Percentiles rank a stretch among this genome's conserved stretches.
phyloP scores from a whole-genome alignment of 2,888 invertebrate genomes.

The Chouioia cunea region DNA sequence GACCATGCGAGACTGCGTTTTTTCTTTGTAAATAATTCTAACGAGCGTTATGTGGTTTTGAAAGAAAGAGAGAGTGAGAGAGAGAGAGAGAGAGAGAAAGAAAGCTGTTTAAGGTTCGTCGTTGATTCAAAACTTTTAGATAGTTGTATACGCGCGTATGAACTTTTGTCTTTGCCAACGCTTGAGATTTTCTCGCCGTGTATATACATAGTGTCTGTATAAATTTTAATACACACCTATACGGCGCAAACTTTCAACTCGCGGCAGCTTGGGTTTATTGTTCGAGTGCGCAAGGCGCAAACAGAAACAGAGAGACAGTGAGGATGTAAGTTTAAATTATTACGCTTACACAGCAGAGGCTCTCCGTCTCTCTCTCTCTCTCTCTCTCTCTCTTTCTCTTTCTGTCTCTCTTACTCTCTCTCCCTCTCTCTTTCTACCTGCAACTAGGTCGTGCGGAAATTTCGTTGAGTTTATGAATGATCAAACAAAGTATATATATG shows the following conservation, averaged over 20 bases:
- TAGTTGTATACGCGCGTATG: conserved; percentile 7
- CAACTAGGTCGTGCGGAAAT: background rate
- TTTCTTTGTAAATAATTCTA: conserved; percentile 40
- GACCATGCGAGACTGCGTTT: conserved; percentile 27
- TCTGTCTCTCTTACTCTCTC: no score
- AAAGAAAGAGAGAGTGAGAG: conserved; percentile 2
- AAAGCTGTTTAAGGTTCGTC: conserved; percentile 22
- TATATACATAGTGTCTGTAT: background rate
- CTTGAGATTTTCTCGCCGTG: conserved; percentile 33
- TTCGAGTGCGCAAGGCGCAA: background rate
- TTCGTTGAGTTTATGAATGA: conserved; percentile 15
- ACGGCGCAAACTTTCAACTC: background rate
- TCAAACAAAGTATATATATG: background rate
- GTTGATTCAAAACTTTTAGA: conserved; percentile 25
- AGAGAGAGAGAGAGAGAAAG: no score
- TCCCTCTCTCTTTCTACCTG: background rate
- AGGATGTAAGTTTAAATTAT: conserved; percentile 33
- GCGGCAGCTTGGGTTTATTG: background rate
- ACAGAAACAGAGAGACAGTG: background rate
- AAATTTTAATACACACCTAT: conserved; percentile 4
- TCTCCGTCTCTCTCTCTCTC: no score
- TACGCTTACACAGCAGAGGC: conserved; percentile 25
- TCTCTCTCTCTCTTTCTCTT: no score
- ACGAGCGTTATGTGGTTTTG: conserved; percentile 30
- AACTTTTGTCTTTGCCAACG: conserved; percentile 11